phyloP scores from a whole-genome alignment of 2,888 invertebrate genomes.

The Zaprionus lineosus region DNA sequence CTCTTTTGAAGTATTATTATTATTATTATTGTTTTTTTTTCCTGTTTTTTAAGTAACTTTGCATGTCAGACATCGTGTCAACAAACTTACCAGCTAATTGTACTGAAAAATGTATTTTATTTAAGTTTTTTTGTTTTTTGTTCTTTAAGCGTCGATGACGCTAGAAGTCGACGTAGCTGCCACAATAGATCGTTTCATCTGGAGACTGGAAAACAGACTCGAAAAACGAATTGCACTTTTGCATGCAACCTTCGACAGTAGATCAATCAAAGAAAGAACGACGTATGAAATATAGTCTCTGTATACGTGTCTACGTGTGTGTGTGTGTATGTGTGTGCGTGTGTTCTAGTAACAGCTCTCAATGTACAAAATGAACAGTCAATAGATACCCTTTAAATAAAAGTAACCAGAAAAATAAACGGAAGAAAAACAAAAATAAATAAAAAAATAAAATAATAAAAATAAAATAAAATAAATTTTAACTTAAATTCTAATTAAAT shows the following conservation, averaged over 20 bases:
- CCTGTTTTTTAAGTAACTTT: slow-evolving; percentile 69
- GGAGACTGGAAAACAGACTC: slow-evolving; percentile 54
- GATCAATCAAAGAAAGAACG: slow-evolving; percentile 66
- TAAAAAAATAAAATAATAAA: too few species aligned
- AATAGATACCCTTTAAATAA: too few species aligned
- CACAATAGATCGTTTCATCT: slow-evolving; percentile 47
- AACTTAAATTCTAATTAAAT: too few species aligned
- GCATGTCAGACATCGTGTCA: slow-evolving; percentile 72
- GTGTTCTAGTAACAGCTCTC: neutral
- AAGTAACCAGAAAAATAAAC: too few species aligned
- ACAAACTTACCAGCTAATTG: slow-evolving; percentile 69
- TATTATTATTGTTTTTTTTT: slow-evolving; percentile 19
- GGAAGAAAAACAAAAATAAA: too few species aligned
- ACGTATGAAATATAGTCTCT: slow-evolving; percentile 29
- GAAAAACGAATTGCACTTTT: slow-evolving; percentile 71
- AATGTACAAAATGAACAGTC: too few species aligned
- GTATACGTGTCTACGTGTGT: neutral
- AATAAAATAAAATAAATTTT: too few species aligned
- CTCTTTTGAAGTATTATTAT: slow-evolving; percentile 33
- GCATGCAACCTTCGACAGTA: slow-evolving; percentile 76
- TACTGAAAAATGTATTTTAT: slow-evolving; percentile 63
- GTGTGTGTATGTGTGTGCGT: slow-evolving; percentile 4
- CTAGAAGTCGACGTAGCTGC: slow-evolving; percentile 26
- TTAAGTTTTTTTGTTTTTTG: slow-evolving; percentile 11
- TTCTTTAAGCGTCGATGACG: slow-evolving; percentile 40